phyloP scores from a whole-genome alignment of 2,888 invertebrate genomes.

The Dastarcus helophoroides region DNA sequence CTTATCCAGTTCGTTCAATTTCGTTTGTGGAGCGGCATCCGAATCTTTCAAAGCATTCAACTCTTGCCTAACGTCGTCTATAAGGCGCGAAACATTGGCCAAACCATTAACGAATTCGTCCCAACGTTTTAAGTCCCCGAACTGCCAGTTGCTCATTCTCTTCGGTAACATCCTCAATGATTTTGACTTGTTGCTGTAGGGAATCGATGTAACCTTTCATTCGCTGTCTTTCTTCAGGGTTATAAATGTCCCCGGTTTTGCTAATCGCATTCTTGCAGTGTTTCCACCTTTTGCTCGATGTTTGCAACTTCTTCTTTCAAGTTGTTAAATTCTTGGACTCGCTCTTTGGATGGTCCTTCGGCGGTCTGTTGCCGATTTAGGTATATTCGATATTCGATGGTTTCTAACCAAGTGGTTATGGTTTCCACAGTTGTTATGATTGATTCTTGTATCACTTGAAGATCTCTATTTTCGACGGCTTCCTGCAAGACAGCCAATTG shows the following conservation, averaged over 20 bases:
- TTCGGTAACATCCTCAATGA: slow-evolving; percentile 55
- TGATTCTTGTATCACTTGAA: slow-evolving; percentile 51
- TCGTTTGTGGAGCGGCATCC: slow-evolving; percentile 54
- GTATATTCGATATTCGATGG: slow-evolving; percentile 69
- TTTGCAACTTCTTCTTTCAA: slow-evolving; percentile 54
- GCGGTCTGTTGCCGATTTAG: slow-evolving; percentile 45
- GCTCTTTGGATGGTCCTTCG: slow-evolving; percentile 47
- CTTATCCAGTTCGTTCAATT: slow-evolving; percentile 57
- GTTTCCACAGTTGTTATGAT: slow-evolving; percentile 67
- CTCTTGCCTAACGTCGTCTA: slow-evolving; percentile 41
- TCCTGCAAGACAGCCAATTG: slow-evolving; percentile 46
- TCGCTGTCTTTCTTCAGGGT: slow-evolving; percentile 36
- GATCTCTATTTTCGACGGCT: slow-evolving; percentile 48
- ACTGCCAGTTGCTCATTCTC: slow-evolving; percentile 45
- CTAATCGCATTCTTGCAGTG: slow-evolving; percentile 49
- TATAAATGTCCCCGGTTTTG: slow-evolving; percentile 38
- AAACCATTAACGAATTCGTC: slow-evolving; percentile 55
- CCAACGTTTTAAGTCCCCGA: slow-evolving; percentile 57
- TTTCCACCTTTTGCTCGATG: slow-evolving; percentile 54
- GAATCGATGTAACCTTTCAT: slow-evolving; percentile 47
- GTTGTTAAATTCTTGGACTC: slow-evolving; percentile 48
- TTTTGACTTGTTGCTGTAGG: slow-evolving; percentile 54
- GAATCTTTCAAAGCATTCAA: slow-evolving; percentile 47
- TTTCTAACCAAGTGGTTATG: slow-evolving; percentile 75
- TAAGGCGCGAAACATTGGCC: slow-evolving; percentile 43